phyloP scores from a whole-genome alignment of 2,113 vertebrate genomes.

The Notothenia coriiceps region DNA sequence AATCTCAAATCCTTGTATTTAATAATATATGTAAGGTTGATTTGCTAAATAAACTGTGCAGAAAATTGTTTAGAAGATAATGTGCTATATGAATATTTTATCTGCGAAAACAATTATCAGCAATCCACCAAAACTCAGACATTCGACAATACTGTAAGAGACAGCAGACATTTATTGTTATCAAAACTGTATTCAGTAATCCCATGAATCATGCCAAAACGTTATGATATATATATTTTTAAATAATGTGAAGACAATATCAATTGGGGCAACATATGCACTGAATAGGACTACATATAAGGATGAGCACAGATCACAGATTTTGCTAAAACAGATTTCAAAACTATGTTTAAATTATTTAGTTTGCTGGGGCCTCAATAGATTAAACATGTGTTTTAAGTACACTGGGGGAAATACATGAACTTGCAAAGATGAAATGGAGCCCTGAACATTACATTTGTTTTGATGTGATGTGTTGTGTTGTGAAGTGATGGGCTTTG shows the following conservation, averaged over 20 bases:
- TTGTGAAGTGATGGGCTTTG: neutral
- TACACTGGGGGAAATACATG: neutral
- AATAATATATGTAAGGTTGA: neutral
- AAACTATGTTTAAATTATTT: constrained; percentile 1
- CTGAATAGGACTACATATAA: neutral
- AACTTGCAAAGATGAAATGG: neutral
- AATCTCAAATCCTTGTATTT: neutral
- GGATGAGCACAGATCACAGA: neutral
- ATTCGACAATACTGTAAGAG: neutral
- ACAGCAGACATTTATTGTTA: neutral
- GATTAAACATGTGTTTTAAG: neutral
- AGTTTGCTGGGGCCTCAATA: neutral
- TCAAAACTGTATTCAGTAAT: neutral
- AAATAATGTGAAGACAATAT: neutral
- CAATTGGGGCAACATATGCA: neutral
- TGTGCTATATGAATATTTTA: neutral
- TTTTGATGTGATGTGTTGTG: no score
- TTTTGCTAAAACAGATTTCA: neutral
- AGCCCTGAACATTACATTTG: neutral
- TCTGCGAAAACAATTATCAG: neutral
- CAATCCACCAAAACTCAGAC: neutral
- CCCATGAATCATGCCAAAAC: no score
- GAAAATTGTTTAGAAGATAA: neutral
- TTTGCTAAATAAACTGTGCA: no score
- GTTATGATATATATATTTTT: no score